These are phyloP conservation scores for Corbicula japonica DNA, from an alignment of 2,888 invertebrate genomes.

Conservation along the genomic window DNA sequence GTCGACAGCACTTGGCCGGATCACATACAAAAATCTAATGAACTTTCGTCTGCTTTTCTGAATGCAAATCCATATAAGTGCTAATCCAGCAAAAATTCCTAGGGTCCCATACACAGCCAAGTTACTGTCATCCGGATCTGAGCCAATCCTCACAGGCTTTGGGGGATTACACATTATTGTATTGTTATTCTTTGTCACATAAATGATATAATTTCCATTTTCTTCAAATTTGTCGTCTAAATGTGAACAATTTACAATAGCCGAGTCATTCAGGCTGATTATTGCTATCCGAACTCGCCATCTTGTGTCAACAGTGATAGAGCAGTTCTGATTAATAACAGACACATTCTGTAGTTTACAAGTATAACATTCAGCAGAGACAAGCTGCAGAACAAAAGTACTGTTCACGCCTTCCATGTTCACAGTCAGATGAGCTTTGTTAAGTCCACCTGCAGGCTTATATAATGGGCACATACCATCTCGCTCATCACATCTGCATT, in stretches of 20 bases:
- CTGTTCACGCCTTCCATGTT: conserved; percentile 43
- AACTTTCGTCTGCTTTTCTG: conserved; percentile 33
- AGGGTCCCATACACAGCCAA: conserved; percentile 56
- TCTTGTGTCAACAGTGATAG: conserved; percentile 74
- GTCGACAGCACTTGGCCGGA: conserved; percentile 41
- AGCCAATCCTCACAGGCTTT: conserved; percentile 19
- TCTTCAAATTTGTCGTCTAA: conserved; percentile 36
- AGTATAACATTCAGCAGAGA: conserved; percentile 50
- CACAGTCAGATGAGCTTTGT: conserved; percentile 48
- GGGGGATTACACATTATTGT: conserved; percentile 29
- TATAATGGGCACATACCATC: too few relatives aligned
- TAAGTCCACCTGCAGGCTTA: too few relatives aligned
- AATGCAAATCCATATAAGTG: conserved; percentile 47
- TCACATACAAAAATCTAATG: conserved; percentile 22
- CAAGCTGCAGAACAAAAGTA: conserved; percentile 47
- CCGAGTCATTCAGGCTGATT: conserved; percentile 5
- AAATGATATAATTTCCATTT: conserved; percentile 46
- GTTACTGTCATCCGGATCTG: conserved; percentile 46
- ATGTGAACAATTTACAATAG: conserved; percentile 30
- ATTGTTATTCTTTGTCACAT: conserved; percentile 21
- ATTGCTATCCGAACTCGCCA: conserved; percentile 71
- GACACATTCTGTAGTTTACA: conserved; percentile 69
- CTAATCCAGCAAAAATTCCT: conserved; percentile 54
- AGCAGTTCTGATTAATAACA: conserved; percentile 65
- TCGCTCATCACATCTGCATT: too few relatives aligned